A percentile compares a stretch with the other conserved stretches of the same genome.
These are phyloP conservation scores for Drosophila atripex DNA, from an alignment of 2,888 invertebrate species.

Conservation along the genomic window DNA sequence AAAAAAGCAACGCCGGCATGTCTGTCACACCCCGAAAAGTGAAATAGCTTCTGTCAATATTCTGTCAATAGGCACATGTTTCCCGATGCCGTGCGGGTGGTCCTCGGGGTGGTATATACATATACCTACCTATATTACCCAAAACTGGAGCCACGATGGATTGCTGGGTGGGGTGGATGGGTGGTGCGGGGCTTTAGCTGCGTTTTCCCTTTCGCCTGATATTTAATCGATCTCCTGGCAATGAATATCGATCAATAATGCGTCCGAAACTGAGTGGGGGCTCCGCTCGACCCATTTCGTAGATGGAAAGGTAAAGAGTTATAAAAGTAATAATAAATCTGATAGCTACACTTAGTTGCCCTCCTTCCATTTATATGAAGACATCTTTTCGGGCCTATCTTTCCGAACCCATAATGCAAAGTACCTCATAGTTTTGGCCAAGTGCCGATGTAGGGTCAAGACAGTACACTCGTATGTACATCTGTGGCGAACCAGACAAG, in stretches of 20 bases:
- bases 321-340: not conserved
- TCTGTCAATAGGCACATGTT: conserved; percentile 80
- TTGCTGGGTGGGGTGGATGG: conserved; percentile 6
- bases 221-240: conserved; percentile 63
- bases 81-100: conserved; percentile 53
- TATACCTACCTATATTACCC: not conserved
- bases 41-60: conserved; percentile 81
- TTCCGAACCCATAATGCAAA: conserved; percentile 31
- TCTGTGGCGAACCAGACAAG: conserved; percentile 52
- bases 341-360: not conserved
- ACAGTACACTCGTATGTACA: conserved; percentile 44
- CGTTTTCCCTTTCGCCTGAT: conserved; percentile 57
- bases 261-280: conserved; percentile 26
- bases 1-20: conserved; percentile 51
- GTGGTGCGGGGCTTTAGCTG: conserved; percentile 29
- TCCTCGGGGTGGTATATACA: conserved; percentile 15
- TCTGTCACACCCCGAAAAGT: conserved; percentile 71
- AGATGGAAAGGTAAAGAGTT: not conserved
- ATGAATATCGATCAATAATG: conserved; percentile 45
- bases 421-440: conserved; percentile 25
- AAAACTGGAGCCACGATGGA: conserved; percentile 1
- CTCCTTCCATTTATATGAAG: conserved; percentile 26
- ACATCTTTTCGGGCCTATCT: conserved; percentile 30
- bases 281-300: conserved; percentile 34
- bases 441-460: conserved; percentile 53